Evolutionary conservation across 2,888 invertebrate genomes (phyloP).

Genomic region (Sesia apiformis): DNA sequence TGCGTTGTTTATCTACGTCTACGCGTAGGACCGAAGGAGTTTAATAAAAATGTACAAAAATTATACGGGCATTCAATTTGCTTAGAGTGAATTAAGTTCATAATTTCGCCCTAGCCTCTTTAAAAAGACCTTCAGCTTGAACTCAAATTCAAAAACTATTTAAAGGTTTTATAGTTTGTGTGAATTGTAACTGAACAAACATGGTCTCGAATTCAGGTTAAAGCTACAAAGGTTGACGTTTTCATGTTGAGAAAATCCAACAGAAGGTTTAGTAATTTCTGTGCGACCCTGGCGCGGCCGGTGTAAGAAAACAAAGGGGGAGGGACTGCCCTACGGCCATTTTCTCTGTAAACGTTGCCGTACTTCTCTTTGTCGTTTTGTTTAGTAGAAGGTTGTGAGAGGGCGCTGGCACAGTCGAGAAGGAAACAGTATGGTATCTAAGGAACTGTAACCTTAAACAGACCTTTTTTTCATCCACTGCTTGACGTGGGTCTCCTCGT

Average conservation of each 20-base stretch:
- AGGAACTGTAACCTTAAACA: no score
- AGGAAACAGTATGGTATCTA: no score
- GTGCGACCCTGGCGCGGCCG: constrained; percentile 19
- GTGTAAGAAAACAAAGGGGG: constrained; percentile 60
- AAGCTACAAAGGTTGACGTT: constrained; percentile 25
- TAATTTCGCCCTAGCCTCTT: no score
- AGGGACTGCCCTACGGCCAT: constrained; percentile 51
- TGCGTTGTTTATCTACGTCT: no score
- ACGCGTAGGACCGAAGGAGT: no score
- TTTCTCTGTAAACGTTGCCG: constrained; percentile 59
- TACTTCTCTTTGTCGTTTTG: constrained; percentile 53
- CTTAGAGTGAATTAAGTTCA: no score
- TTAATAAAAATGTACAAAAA: no score
- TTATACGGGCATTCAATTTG: no score
- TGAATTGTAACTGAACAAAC: constrained; percentile 22
- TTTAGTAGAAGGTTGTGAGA: constrained; percentile 44
- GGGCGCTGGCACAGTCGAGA: constrained; percentile 22
- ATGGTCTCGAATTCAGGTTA: constrained; percentile 33
- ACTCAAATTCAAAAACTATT: no score
- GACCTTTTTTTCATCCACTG: no score
- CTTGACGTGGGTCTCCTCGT: no score
- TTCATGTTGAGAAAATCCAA: constrained; percentile 16
- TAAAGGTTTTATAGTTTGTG: not conserved
- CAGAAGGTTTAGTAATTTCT: constrained; percentile 30
- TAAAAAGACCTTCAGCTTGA: no score